Evolutionary conservation across 64 coral and sea anemone genomes (phyloP), one percentile per base, ranked within the genome.

Genomic region (Pocillopora verrucosa): DNA sequence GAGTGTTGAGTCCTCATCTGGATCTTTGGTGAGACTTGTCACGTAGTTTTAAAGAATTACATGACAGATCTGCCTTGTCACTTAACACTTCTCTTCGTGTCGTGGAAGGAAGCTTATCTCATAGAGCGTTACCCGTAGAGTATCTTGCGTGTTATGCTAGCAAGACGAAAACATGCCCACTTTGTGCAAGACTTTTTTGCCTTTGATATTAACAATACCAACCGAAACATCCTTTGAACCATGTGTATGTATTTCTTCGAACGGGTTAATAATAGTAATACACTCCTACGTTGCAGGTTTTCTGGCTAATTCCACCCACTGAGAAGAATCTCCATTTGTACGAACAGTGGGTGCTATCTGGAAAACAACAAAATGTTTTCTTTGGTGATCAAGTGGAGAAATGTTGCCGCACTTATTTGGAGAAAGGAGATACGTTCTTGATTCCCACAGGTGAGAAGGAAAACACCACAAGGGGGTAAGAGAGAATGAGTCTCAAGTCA

Each of bases 351-450:
- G 97, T 99, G 34, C 78, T 99, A 15, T 99, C 97, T 75, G 97
- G 97, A 57, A 92, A 92, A 69, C 97, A 99, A 79, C 97, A 99
- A 70, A 94, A 99, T 36, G 85, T 99, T 58, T 99, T 99, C 86
- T 93, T 99, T 83, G 97, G 97, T 7, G 97, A 99, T 76, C 93
- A 99, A 83, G 97, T 99, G 0, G 94, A 99, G 35, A 90, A 95
- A 25, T 99, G 97, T 34, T 92, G 84, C 22, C 74, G 94, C 14
- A 92, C 95, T 13, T 81, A 90, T 7, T 60, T 99, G 15, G 65
- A 73, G 20, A 83, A 76, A 56, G 97, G 97, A 16, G 94, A 99
- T 62, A 99, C 97, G 1, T 99, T 99, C 80, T 77, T 99, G 11
- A 99, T 99, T 45, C 97, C 97, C 22, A 93, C 97, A 93, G 97